Conservation (phyloP, 2,888 invertebrate genomes). For the Tethea ocularis region DNA sequence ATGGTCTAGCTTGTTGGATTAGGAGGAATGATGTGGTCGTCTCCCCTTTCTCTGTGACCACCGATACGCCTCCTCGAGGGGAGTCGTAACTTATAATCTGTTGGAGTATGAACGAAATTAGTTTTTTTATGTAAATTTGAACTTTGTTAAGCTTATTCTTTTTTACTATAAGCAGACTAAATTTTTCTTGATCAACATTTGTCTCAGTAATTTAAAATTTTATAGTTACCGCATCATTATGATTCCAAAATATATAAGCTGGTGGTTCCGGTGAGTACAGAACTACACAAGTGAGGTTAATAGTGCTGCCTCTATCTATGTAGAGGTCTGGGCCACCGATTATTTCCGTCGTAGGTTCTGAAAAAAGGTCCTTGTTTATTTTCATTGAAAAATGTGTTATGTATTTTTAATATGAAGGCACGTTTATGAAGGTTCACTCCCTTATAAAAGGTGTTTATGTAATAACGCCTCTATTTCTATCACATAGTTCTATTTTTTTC, state of each 20-base stretch:
- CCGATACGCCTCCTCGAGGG: slow-evolving; percentile 94
- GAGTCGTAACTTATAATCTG: slow-evolving; percentile 98
- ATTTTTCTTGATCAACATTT: no score
- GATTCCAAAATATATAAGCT: slow-evolving; percentile 97
- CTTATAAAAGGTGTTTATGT: no score
- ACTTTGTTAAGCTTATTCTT: no score
- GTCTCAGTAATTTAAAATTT: no score
- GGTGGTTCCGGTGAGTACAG: slow-evolving; percentile 96
- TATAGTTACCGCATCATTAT: slow-evolving; percentile 90
- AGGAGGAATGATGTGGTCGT: slow-evolving; percentile 95
- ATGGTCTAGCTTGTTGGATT: slow-evolving; percentile 93
- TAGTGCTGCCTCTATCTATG: slow-evolving; percentile 96
- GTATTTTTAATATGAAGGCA: no score
- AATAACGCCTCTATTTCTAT: no score
- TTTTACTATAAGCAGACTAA: no score
- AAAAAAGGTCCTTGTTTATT: slow-evolving; percentile 56
- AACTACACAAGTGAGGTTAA: slow-evolving; percentile 96
- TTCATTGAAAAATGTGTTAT: slow-evolving; percentile 1
- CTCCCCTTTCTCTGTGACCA: slow-evolving; percentile 95
- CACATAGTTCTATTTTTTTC: no score
- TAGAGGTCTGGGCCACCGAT: slow-evolving; percentile 96
- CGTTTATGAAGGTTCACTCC: no score
- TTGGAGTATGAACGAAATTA: slow-evolving; percentile 16
- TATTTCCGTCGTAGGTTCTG: slow-evolving; percentile 96
- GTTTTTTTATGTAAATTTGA: background rate